These are phyloP conservation scores for Pachliopta kotzebuea DNA, from an alignment of 2,888 invertebrate species.

Conservation along the genomic window DNA sequence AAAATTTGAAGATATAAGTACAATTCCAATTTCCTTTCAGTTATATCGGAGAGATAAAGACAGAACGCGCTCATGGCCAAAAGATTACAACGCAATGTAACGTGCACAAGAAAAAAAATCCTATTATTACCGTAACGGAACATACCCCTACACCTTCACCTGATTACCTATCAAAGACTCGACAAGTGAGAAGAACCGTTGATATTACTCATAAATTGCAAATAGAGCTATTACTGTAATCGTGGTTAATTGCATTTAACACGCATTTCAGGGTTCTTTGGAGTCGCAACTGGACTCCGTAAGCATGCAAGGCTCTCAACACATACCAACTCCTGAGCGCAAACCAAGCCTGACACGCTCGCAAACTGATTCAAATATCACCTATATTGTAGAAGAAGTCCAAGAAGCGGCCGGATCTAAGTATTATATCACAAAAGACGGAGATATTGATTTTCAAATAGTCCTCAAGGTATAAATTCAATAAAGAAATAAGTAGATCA, in stretches of 20 bases:
- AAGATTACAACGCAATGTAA: constrained; percentile 71
- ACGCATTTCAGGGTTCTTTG: constrained; percentile 84
- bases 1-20: too few relatives aligned
- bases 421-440: constrained; percentile 96
- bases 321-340: constrained; percentile 81
- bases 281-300: constrained; percentile 91
- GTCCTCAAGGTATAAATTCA: constrained; percentile 86
- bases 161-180: constrained; percentile 86
- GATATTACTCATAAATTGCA: not conserved
- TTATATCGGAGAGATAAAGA: constrained; percentile 85
- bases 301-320: constrained; percentile 82
- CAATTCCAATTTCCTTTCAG: constrained; percentile 60
- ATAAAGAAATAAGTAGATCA: too few relatives aligned
- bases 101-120: constrained; percentile 88
- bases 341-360: constrained; percentile 90
- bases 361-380: constrained; percentile 95
- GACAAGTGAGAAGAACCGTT: constrained; percentile 68
- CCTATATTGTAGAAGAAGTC: constrained; percentile 91
- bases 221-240: not conserved
- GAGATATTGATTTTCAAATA: constrained; percentile 95
- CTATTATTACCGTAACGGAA: constrained; percentile 98
- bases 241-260: not conserved
- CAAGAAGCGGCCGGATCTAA: constrained; percentile 94
- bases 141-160: constrained; percentile 96
- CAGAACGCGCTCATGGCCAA: constrained; percentile 81